These are phyloP conservation scores for Fragum sueziense DNA, from an alignment of 2,888 invertebrate species.

Conservation along the genomic window DNA sequence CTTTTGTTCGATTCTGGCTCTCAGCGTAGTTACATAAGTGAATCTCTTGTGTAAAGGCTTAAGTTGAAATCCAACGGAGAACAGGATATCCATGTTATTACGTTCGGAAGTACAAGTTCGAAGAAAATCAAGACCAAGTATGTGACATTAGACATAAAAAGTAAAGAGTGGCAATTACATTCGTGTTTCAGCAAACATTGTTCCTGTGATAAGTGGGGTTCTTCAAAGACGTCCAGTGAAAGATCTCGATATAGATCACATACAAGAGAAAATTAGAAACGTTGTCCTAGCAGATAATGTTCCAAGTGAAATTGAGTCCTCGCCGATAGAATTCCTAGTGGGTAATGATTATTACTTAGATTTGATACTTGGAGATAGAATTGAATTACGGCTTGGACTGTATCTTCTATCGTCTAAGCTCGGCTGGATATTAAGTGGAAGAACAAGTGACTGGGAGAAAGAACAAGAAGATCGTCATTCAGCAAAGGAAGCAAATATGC, in stretches of 20 bases:
- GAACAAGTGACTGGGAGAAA: conserved; percentile 22
- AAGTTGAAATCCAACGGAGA: conserved; percentile 4
- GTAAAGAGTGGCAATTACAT: conserved; percentile 19
- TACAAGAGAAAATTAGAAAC: conserved; percentile 8
- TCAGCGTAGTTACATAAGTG: conserved; percentile 29
- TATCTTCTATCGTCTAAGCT: conserved; percentile 30
- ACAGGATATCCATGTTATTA: conserved; percentile 26
- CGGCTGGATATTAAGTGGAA: conserved; percentile 37
- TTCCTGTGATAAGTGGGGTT: conserved; percentile 34
- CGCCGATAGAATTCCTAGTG: conserved; percentile 6
- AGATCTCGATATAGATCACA: neutral
- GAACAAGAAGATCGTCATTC: neutral
- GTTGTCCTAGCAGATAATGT: conserved; percentile 24
- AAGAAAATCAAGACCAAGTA: conserved; percentile 18
- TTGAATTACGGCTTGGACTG: conserved; percentile 28
- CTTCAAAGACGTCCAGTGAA: conserved; percentile 23
- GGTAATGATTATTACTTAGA: conserved; percentile 34
- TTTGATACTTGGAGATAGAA: conserved; percentile 24
- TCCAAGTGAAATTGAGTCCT: conserved; percentile 21
- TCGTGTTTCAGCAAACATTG: conserved; percentile 25
- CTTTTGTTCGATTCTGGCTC: conserved; percentile 33
- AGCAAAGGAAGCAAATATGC: conserved; percentile 15
- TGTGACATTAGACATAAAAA: conserved; percentile 17
- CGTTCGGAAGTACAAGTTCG: conserved; percentile 15
- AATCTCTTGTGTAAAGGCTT: conserved; percentile 15